Percentiles rank a stretch among this genome's conserved stretches.
phyloP scores from a whole-genome alignment of 2,888 invertebrate species.

The Yponomeuta cagnagella region DNA sequence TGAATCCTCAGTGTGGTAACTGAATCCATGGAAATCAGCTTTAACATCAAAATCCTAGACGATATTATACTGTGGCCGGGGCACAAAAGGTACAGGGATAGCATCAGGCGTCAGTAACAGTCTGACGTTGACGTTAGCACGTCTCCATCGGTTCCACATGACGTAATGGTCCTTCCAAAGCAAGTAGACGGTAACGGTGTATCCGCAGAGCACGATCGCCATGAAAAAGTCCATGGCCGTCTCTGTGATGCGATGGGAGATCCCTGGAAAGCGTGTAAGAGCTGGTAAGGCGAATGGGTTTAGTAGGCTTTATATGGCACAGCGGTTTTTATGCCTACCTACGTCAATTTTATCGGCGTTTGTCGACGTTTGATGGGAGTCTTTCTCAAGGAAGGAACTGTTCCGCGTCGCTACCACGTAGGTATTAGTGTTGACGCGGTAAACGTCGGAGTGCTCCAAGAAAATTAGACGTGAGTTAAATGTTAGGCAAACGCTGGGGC shows the following conservation, averaged over 20 bases:
- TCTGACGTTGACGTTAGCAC: constrained; percentile 78
- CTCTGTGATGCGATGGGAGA: constrained; percentile 76
- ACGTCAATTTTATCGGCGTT: too few relatives aligned
- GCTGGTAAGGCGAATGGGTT: not conserved
- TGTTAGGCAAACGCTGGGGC: too few relatives aligned
- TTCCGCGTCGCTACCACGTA: too few relatives aligned
- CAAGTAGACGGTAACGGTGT: constrained; percentile 78
- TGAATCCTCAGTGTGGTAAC: too few relatives aligned
- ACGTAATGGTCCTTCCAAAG: constrained; percentile 80
- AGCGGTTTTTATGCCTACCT: too few relatives aligned
- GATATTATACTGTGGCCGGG: constrained; percentile 31
- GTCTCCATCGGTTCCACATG: constrained; percentile 83
- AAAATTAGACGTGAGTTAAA: too few relatives aligned
- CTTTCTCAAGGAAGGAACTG: too few relatives aligned
- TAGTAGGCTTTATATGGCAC: not conserved
- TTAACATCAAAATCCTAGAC: not conserved
- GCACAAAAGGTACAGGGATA: constrained; percentile 62
- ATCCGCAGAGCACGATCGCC: constrained; percentile 78
- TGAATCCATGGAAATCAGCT: too few relatives aligned
- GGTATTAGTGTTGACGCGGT: too few relatives aligned
- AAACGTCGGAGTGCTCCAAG: too few relatives aligned
- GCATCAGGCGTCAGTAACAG: constrained; percentile 72
- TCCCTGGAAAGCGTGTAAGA: constrained; percentile 37
- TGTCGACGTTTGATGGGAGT: too few relatives aligned
- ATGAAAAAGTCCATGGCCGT: constrained; percentile 78